These are phyloP conservation scores for Alosa sapidissima DNA, from an alignment of 2,797 vertebrate genomes.

Conservation along the genomic window DNA sequence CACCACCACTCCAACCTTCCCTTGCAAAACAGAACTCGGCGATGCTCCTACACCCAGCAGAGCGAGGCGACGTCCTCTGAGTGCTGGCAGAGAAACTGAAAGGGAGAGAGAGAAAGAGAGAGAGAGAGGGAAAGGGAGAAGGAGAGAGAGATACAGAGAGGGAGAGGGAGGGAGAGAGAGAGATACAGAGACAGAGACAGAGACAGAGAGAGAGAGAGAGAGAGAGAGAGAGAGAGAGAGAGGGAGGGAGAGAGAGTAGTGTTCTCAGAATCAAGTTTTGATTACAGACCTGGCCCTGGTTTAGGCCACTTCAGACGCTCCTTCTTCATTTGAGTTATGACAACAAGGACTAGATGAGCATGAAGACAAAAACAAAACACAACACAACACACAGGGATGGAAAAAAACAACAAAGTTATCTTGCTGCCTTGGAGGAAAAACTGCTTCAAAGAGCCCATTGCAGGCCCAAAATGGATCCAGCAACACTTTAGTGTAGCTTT, in stretches of 20 bases:
- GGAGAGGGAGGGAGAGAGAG: neutral
- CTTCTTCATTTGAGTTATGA: neutral
- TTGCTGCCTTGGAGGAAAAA: slow-evolving; percentile 25
- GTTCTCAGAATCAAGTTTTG: slow-evolving; percentile 2
- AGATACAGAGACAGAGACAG: neutral
- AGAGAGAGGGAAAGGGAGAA: neutral
- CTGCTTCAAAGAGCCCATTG: slow-evolving; percentile 33
- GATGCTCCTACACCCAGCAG: neutral
- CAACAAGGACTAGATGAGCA: slow-evolving; percentile 17
- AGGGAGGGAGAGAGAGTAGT: neutral
- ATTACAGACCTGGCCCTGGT: slow-evolving; percentile 20
- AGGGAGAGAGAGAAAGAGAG: neutral
- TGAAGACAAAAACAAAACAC: neutral
- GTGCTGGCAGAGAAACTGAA: neutral
- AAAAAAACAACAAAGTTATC: slow-evolving; percentile 16
- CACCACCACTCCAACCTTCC: slow-evolving; percentile 2
- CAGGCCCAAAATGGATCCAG: slow-evolving; percentile 42
- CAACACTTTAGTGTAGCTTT: slow-evolving; percentile 39
- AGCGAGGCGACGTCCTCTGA: neutral
- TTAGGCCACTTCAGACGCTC: neutral
- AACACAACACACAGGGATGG: neutral
- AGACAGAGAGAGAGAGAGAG: neutral
- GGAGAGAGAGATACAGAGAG: neutral
- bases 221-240: neutral
- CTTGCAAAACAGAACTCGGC: neutral